Percentiles rank a stretch among this genome's conserved stretches.
phyloP scores from a whole-genome alignment of 2,888 invertebrate species.

The Trissonchulus sp. region DNA sequence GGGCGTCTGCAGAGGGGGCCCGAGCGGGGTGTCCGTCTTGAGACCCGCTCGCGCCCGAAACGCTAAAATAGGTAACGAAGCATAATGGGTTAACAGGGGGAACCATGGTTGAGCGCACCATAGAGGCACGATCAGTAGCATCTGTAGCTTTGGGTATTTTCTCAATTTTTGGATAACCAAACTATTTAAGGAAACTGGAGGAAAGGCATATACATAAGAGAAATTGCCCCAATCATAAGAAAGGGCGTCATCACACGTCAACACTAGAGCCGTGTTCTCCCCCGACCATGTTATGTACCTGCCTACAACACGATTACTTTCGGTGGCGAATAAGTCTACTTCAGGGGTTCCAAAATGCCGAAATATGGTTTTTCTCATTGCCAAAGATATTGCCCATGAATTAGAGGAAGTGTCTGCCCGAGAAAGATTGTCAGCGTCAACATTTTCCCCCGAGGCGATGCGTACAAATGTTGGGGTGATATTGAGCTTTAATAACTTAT shows the following conservation, averaged over 20 bases:
- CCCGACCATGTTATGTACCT: neutral
- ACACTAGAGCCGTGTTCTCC: neutral
- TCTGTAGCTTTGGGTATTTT: neutral
- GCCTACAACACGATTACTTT: neutral
- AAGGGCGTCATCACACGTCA: neutral
- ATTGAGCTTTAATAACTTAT: neutral
- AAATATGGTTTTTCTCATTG: neutral
- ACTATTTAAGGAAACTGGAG: neutral
- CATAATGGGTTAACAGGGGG: too few species aligned
- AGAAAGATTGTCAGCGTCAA: neutral
- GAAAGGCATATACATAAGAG: neutral
- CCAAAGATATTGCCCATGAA: neutral
- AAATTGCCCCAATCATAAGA: neutral
- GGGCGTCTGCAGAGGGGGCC: too few species aligned
- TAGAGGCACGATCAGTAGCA: neutral
- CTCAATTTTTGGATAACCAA: neutral
- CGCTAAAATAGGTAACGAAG: too few species aligned
- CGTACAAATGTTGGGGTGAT: neutral
- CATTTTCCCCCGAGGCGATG: neutral
- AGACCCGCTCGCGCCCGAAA: too few species aligned
- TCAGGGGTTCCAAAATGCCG: neutral
- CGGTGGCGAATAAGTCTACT: neutral
- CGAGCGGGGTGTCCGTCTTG: too few species aligned
- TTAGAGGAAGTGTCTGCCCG: neutral
- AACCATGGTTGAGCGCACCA: neutral